phyloP scores from a whole-genome alignment of 2,888 invertebrate genomes.

The Leptogaster cylindrica region DNA sequence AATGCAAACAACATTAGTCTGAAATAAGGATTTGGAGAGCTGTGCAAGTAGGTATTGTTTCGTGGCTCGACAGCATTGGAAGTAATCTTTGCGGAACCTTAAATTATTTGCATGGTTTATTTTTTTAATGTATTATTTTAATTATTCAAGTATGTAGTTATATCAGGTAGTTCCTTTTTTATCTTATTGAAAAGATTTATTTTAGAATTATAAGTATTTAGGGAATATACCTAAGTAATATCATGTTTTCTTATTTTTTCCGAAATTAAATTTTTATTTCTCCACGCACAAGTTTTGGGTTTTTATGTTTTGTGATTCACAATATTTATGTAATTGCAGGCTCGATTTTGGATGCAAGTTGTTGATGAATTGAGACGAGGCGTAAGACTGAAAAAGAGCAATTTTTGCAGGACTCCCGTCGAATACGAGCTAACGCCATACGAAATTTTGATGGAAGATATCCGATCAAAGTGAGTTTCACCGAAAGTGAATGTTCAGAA shows the following conservation, averaged over 20 bases:
- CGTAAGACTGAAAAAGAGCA: conserved; percentile 90
- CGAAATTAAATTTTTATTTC: too few relatives aligned
- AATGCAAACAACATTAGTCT: conserved; percentile 62
- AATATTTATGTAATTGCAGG: conserved; percentile 67
- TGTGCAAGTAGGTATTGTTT: conserved; percentile 72
- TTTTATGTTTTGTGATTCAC: too few relatives aligned
- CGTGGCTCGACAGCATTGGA: background rate
- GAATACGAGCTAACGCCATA: conserved; percentile 96
- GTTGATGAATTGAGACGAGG: conserved; percentile 90
- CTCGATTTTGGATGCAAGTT: conserved; percentile 94
- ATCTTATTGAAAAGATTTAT: conserved; percentile 3
- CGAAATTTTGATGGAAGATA: conserved; percentile 96
- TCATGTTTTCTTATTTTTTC: background rate
- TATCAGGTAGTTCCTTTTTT: background rate
- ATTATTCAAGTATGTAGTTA: background rate
- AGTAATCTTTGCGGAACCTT: background rate
- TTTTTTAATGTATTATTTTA: background rate
- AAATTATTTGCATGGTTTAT: background rate
- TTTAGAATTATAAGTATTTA: background rate
- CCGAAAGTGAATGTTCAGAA: too few relatives aligned
- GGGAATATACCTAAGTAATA: background rate
- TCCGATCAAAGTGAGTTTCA: conserved; percentile 76
- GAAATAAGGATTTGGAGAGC: conserved; percentile 80
- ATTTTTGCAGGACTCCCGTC: conserved; percentile 76
- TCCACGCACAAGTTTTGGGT: too few relatives aligned